Evolutionary conservation across 35 echinoderm and acorn worm genomes (phyloP).

Genomic region (Anneissia japonica): DNA sequence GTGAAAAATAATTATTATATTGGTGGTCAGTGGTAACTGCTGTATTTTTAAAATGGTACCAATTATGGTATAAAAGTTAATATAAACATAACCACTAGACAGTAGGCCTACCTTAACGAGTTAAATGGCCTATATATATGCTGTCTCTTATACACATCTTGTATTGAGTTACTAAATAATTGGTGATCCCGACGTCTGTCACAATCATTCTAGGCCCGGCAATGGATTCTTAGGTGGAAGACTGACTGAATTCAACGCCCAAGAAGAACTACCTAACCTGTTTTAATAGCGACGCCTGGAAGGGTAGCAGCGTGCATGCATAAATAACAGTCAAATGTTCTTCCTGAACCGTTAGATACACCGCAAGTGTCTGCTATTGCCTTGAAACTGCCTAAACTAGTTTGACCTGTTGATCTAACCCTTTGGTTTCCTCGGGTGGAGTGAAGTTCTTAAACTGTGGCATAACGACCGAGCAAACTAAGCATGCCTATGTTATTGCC

Average conservation of each 20-base stretch:
- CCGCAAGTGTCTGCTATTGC: neutral
- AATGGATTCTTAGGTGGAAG: too few species aligned
- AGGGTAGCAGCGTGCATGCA: neutral
- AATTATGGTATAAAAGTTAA: too few species aligned
- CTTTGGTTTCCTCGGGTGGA: conserved; percentile 13
- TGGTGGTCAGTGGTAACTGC: too few species aligned
- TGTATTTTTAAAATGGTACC: too few species aligned
- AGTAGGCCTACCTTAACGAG: too few species aligned
- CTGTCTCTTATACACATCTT: too few species aligned
- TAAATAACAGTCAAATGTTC: neutral
- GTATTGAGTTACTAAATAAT: neutral
- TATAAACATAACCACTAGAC: too few species aligned
- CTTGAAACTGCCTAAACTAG: conserved; percentile 11
- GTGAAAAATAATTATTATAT: too few species aligned
- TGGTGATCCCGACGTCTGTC: neutral
- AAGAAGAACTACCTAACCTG: too few species aligned
- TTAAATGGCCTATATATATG: too few species aligned
- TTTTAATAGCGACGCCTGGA: neutral
- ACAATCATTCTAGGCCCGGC: neutral
- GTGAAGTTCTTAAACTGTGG: conserved; percentile 29
- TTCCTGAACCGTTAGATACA: neutral
- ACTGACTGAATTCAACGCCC: neutral
- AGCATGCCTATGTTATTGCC: conserved; percentile 21
- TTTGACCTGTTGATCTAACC: neutral
- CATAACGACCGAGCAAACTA: conserved; percentile 21